These are phyloP conservation scores for Paedocypris sp. DNA, from an alignment of 2,113 vertebrate species.

Conservation along the genomic window DNA sequence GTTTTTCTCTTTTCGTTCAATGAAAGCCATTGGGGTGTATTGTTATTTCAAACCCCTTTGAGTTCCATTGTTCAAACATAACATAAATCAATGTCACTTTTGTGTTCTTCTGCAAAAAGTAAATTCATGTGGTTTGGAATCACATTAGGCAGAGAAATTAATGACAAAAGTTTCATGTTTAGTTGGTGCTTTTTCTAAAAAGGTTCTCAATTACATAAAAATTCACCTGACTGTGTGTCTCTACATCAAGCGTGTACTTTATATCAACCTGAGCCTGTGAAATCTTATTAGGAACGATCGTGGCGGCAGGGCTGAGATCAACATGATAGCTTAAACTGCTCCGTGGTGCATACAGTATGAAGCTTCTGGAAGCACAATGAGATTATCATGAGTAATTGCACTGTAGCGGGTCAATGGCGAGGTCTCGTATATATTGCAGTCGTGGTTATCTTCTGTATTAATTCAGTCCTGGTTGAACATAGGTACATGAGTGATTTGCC, in stretches of 20 bases:
- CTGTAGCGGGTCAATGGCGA: not conserved
- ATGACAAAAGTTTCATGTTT: too few relatives aligned
- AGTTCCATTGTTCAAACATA: too few relatives aligned
- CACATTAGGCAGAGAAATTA: too few relatives aligned
- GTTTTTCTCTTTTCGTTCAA: too few relatives aligned
- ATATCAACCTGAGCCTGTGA: slow-evolving; percentile 8
- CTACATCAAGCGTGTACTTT: not conserved
- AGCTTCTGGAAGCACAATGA: slow-evolving; percentile 5
- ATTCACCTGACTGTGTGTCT: not conserved
- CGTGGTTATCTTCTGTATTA: slow-evolving; percentile 23
- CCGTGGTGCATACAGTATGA: slow-evolving; percentile 11
- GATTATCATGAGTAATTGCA: slow-evolving; percentile 19
- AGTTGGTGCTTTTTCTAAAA: too few relatives aligned
- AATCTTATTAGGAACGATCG: slow-evolving; percentile 16
- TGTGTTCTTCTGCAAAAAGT: too few relatives aligned
- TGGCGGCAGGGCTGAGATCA: not conserved
- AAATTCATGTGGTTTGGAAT: too few relatives aligned
- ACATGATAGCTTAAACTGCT: not conserved
- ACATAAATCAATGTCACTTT: too few relatives aligned
- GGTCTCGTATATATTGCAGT: not conserved
- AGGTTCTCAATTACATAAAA: too few relatives aligned
- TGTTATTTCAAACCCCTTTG: too few relatives aligned
- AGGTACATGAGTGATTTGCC: slow-evolving; percentile 16
- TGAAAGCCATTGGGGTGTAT: too few relatives aligned
- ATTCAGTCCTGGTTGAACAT: slow-evolving; percentile 12